Conservation (phyloP, 2,797 vertebrate species). For the Hybognathus amarus region DNA sequence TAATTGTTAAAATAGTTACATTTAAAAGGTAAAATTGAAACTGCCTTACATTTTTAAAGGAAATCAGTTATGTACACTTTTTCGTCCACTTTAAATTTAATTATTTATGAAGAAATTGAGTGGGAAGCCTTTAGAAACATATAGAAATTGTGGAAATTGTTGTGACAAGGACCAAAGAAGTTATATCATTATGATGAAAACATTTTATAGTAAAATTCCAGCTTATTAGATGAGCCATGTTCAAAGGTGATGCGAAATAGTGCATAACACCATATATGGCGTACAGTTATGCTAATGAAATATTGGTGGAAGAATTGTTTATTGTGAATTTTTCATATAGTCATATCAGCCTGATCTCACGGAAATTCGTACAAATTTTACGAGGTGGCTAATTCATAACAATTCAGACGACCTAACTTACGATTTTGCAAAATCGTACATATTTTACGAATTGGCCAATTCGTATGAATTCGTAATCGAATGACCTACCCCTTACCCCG, state of each 20-base stretch:
- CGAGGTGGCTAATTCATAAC: too few species aligned
- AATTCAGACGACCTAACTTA: too few species aligned
- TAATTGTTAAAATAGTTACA: not conserved
- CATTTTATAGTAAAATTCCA: not conserved
- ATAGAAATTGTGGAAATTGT: not conserved
- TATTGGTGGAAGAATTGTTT: not conserved
- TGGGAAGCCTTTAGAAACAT: not conserved
- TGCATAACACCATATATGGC: not conserved
- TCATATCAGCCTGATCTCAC: too few species aligned
- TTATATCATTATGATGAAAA: not conserved
- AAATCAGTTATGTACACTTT: not conserved
- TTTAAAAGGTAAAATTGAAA: not conserved
- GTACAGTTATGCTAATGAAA: not conserved
- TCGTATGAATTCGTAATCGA: too few species aligned
- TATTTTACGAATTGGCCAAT: too few species aligned
- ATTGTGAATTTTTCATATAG: not conserved
- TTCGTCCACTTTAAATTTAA: not conserved
- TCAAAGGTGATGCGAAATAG: not conserved
- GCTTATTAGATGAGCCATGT: not conserved
- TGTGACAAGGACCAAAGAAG: not conserved
- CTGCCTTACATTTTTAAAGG: not conserved
- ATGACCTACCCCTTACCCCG: too few species aligned
- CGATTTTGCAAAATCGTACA: too few species aligned
- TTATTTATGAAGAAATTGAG: not conserved
- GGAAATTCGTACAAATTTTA: too few species aligned